Evolutionary conservation across 2,113 vertebrate species (phyloP).

Genomic region (Nansenia antarctica): DNA sequence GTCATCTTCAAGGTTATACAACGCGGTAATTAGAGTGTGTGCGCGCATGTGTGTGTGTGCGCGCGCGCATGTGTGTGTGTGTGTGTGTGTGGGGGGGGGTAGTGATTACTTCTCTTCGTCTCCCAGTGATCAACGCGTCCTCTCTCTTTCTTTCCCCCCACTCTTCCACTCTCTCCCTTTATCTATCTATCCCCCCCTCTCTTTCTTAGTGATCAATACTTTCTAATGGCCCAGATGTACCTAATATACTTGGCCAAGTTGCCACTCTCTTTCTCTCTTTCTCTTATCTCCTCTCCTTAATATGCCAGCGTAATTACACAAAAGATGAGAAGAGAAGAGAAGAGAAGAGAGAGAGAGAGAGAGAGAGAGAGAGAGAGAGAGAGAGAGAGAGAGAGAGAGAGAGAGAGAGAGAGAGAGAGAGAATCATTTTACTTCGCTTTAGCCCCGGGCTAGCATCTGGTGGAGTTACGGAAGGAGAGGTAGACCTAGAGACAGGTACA

Average conservation of each 20-base stretch:
- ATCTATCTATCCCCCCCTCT: background rate
- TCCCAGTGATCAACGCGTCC: constrained; percentile 27
- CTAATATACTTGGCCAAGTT: constrained; percentile 17
- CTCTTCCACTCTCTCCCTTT: background rate
- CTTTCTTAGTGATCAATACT: constrained; percentile 30
- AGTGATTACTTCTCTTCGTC: background rate
- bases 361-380: constrained; percentile 5
- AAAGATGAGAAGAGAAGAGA: too few relatives aligned
- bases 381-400: constrained; percentile 14
- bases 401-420: constrained; percentile 14
- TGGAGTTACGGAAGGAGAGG: background rate
- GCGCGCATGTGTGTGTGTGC: background rate
- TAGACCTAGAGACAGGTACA: background rate
- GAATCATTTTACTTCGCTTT: constrained; percentile 44
- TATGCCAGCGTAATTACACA: constrained; percentile 51
- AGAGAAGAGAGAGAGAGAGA: constrained; percentile 4
- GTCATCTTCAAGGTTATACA: constrained; percentile 11
- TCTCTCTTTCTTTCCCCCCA: constrained; percentile 10
- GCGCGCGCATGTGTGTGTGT: background rate
- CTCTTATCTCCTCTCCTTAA: constrained; percentile 42
- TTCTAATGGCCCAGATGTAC: constrained; percentile 28
- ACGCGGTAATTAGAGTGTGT: constrained; percentile 30
- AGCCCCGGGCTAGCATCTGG: constrained; percentile 47
- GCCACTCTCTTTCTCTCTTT: background rate
- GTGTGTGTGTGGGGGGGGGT: background rate